A percentile compares a stretch with the other conserved stretches of the same genome.
Conservation (phyloP, 2,888 invertebrate species). For the Blastobasis adustella region DNA sequence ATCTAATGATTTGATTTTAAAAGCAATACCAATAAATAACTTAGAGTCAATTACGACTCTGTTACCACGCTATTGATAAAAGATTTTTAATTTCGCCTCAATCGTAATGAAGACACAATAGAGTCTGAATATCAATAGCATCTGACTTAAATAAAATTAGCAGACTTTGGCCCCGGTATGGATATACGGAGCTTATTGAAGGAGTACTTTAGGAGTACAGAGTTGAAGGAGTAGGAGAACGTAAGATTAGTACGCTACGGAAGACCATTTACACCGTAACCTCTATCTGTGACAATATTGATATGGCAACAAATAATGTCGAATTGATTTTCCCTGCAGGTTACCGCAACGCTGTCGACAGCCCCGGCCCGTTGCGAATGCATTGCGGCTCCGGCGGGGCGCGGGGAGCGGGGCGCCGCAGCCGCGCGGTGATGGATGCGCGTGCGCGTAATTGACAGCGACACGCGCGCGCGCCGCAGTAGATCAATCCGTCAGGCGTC, state of each 20-base stretch:
- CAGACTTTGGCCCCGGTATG: too few relatives aligned
- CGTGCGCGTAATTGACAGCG: conserved; percentile 41
- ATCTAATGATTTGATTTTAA: too few relatives aligned
- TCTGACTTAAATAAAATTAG: too few relatives aligned
- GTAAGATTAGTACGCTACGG: neutral
- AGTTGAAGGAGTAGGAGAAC: neutral
- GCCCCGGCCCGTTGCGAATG: neutral
- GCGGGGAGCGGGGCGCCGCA: neutral
- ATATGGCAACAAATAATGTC: neutral
- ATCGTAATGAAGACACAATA: too few relatives aligned
- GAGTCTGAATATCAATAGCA: too few relatives aligned
- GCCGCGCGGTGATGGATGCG: conserved; percentile 29
- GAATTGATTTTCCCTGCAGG: neutral
- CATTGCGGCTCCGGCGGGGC: too few relatives aligned
- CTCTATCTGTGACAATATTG: neutral
- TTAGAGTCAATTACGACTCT: neutral
- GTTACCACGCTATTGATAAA: neutral
- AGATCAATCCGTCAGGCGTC: conserved; percentile 18
- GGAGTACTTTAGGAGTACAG: neutral
- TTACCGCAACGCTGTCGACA: neutral
- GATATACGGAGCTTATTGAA: neutral
- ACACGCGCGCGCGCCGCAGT: conserved; percentile 17
- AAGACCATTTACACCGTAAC: neutral
- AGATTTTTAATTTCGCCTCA: neutral
- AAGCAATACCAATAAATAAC: too few relatives aligned